Evolutionary conservation across 2,113 vertebrate species (phyloP), one percentile per base, ranked within the genome.

Genomic region (Oryzias celebensis): DNA sequence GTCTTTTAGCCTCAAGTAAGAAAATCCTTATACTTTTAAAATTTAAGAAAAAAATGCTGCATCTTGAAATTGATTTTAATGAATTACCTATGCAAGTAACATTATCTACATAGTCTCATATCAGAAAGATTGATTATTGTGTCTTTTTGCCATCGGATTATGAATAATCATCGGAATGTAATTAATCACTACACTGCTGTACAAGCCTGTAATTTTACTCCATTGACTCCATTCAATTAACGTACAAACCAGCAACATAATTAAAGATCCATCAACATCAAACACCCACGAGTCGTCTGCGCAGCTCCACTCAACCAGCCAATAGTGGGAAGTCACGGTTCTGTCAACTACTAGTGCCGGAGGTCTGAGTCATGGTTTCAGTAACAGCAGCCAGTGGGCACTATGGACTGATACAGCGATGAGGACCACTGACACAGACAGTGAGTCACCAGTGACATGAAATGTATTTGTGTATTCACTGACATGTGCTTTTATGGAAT

Each of bases 361-460:
- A 60, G 43, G 58, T 77, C 75, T 64, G 65, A 75, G 73, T 80
- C 65, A 80, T 80, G 52, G 41, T 71, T 62, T 62, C n/a, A 28
- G 57, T 80, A 72, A 80, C 83, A 77, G 78, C 78, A 65, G 80
- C 65, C 47, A 68, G 76, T 77, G 76, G 75, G 81, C 36, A 79
- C 20, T 74, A 58, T 28, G 57, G 59, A 62, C 69, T 58, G 55
- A 78, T 78, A 75, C 73, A 73, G 71, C 73, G 73, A 76, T 55
- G 52, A 58, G 55, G 71, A 66, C 65, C 68, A 67, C 63, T 6
- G 12, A 49, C 67, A 64, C 62, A 58, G 48, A 55, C 56, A 53
- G 44, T 85, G 78, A 85, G 64, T 86, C 84, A 85, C 64, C 28
- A 7, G 28, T 43, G 52, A 46, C 68, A 62, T 68, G 17, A 51